Evolutionary conservation across 2,888 invertebrate species (phyloP).

Genomic region (Campoletis raptor): DNA sequence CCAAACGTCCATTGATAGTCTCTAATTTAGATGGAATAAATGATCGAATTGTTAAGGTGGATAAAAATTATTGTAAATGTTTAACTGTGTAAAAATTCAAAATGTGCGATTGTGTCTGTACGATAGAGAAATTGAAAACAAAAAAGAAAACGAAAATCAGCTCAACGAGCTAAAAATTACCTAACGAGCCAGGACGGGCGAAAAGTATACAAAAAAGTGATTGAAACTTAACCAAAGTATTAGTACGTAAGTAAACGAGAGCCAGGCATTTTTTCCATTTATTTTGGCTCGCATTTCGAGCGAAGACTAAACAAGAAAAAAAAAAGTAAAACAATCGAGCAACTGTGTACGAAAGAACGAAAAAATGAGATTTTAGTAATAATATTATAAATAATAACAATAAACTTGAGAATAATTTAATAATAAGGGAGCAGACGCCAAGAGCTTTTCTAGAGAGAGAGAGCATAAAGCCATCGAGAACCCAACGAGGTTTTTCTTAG

Average conservation of each 20-base stretch:
- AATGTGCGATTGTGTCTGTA: constrained; percentile 18
- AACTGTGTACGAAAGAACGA: constrained; percentile 2
- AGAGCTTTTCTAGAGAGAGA: constrained; percentile 44
- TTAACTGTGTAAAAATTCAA: constrained; percentile 21
- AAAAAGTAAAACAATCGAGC: constrained; percentile 30
- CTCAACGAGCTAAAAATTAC: constrained; percentile 64
- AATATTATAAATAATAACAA: constrained; percentile 23
- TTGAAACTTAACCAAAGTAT: constrained; percentile 80
- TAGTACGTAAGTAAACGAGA: constrained; percentile 78
- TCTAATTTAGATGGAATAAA: constrained; percentile 64
- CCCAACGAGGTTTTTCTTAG: constrained; percentile 37
- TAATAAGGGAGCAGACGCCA: constrained; percentile 39
- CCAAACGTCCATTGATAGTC: constrained; percentile 73
- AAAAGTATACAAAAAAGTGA: constrained; percentile 70
- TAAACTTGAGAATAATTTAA: constrained; percentile 31
- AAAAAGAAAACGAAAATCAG: constrained; percentile 23
- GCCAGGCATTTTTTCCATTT: constrained; percentile 36
- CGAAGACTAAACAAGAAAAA: background rate
- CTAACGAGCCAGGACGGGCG: constrained; percentile 58
- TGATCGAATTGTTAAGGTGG: constrained; percentile 60
- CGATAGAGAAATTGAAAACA: background rate
- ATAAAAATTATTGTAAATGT: constrained; percentile 57
- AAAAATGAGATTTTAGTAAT: constrained; percentile 39
- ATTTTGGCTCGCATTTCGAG: constrained; percentile 8
- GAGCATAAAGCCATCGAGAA: constrained; percentile 1